A percentile compares a stretch with the other conserved stretches of the same genome.
phyloP scores from a whole-genome alignment of 2,113 vertebrate genomes.

The Sterrhoptilus dennistouni region DNA sequence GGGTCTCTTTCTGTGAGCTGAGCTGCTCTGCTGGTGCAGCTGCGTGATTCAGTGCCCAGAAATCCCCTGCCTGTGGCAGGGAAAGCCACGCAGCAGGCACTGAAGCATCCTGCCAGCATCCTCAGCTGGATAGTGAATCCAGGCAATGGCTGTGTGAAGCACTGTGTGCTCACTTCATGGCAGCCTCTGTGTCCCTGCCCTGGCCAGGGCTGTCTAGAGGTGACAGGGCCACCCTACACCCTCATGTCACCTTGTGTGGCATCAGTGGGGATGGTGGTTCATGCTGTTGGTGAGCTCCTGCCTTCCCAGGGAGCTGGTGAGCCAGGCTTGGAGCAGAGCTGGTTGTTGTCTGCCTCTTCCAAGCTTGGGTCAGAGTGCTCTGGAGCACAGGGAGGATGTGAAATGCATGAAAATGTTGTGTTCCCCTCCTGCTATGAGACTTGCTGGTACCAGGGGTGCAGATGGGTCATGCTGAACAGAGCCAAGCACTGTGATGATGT shows the following conservation, averaged over 20 bases:
- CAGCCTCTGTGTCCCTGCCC: neutral
- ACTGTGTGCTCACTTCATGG: fast-evolving
- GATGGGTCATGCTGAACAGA: neutral
- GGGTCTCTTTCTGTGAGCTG: neutral
- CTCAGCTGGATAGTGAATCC: neutral
- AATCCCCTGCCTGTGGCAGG: neutral
- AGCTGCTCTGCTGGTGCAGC: neutral
- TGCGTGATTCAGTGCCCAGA: neutral
- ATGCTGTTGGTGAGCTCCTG: neutral
- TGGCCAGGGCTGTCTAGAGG: fast-evolving
- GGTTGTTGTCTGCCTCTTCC: neutral
- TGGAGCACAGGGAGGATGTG: neutral
- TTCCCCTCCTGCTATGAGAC: neutral
- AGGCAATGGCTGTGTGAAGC: fast-evolving
- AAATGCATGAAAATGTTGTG: neutral
- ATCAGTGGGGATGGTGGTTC: neutral
- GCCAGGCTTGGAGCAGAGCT: neutral
- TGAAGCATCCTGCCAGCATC: neutral
- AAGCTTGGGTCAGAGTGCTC: fast-evolving
- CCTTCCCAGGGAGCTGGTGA: neutral
- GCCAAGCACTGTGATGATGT: neutral
- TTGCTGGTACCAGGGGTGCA: neutral
- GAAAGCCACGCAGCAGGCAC: neutral
- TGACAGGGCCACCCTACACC: neutral
- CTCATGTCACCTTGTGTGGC: neutral